phyloP scores from a whole-genome alignment of 1,140 invertebrate genomes.

The Drosophila quadrilineata region DNA sequence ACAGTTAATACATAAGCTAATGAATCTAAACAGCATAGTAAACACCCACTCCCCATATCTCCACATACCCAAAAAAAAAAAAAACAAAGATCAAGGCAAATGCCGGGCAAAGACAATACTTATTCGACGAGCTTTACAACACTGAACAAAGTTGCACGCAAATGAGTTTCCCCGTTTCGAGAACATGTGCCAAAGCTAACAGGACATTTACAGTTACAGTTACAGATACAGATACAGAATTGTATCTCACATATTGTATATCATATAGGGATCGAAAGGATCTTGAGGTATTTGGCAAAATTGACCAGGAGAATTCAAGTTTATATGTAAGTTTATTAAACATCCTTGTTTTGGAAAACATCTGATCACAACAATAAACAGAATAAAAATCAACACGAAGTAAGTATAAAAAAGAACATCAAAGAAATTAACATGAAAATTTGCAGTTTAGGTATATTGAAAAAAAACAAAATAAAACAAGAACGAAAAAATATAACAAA shows the following conservation, averaged over 20 bases:
- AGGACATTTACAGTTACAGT: constrained; percentile 10
- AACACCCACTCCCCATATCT: background rate
- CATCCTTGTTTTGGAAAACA: constrained; percentile 76
- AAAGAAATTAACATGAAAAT: constrained; percentile 48
- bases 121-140: constrained; percentile 29
- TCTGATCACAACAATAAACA: constrained; percentile 74
- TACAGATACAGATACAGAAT: constrained; percentile 38
- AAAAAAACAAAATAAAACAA: constrained; percentile 14
- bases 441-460: constrained; percentile 69
- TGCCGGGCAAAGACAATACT: constrained; percentile 29
- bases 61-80: constrained; percentile 1
- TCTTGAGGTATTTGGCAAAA: constrained; percentile 29
- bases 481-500: constrained; percentile 21
- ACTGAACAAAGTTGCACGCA: constrained; percentile 41
- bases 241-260: constrained; percentile 49
- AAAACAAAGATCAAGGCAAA: background rate
- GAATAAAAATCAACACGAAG: constrained; percentile 12
- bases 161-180: constrained; percentile 34
- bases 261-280: constrained; percentile 23
- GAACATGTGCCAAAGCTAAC: constrained; percentile 38
- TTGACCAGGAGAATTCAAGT: constrained; percentile 35
- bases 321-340: constrained; percentile 70
- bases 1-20: constrained; percentile 72
- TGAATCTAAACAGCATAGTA: constrained; percentile 27
- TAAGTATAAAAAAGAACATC: constrained; percentile 22